A percentile compares a stretch with the other conserved stretches of the same genome.
These are phyloP conservation scores for Chinchilla lanigera DNA, from an alignment of 2,113 vertebrate species.

Conservation along the genomic window DNA sequence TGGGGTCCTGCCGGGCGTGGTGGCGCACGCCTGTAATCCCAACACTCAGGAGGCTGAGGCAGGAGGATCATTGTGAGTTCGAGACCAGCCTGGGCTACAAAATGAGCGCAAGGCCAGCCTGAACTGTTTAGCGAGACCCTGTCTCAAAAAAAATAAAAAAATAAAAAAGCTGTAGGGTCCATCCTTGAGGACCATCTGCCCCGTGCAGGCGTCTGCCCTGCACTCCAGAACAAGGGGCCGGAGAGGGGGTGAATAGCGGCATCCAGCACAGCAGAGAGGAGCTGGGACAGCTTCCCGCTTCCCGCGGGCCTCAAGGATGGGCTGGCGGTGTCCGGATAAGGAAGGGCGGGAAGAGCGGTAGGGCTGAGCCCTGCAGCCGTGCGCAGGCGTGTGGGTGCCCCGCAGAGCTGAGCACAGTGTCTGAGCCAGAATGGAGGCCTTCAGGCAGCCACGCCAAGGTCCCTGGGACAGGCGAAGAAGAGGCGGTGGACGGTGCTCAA, in stretches of 20 bases:
- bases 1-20: no score
- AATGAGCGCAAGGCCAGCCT: no score
- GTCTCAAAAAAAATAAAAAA: no score
- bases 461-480: neutral
- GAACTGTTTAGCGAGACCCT: no score
- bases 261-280: neutral
- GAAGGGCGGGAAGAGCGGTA: constrained; percentile 4
- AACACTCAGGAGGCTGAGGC: no score
- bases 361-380: neutral
- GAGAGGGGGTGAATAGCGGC: neutral
- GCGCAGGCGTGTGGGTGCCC: neutral
- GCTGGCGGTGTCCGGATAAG: neutral
- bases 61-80: no score
- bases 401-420: neutral
- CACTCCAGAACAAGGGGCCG: neutral
- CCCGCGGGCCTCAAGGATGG: neutral
- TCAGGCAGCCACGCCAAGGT: neutral
- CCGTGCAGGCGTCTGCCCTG: neutral
- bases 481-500: neutral
- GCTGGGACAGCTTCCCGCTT: neutral
- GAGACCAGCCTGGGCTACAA: no score
- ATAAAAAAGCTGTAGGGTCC: no score
- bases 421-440: neutral
- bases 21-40: no score
- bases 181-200: no score